Evolutionary conservation across 2,888 invertebrate species (phyloP), one percentile per base, ranked within the genome.

Genomic region (Petrolisthes manimaculis): DNA sequence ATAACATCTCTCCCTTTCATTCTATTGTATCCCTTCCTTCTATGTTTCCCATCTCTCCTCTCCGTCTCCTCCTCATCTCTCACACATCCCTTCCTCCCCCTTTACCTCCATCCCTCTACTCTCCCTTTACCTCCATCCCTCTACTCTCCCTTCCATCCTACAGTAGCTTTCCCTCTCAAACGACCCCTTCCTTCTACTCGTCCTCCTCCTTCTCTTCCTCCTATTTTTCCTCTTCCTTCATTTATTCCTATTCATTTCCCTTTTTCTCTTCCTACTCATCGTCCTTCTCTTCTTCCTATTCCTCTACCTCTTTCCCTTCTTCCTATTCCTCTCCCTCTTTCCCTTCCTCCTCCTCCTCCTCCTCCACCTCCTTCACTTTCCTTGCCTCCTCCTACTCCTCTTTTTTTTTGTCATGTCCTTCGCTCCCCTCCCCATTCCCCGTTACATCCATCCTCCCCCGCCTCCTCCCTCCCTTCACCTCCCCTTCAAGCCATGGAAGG

Each of bases 401-500:
- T 6, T 53, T 14, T 21, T 21, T 21, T 24, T 55, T 6, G 12
- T 21, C 21, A n/a, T 6, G 53, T 21, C 21, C 56, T 21, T 56
- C 54, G 9, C 56, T 54, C 54, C 56, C 56, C 55, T 9, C 12
- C 56, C 56, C 56, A 14, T 9, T 54, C 54, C 55, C 74, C 74
- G 21, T 74, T 74, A 9, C 12, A 4, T 51, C n/a, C 61, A 53
- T 54, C 78, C 54, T 51, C 8, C 78, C 54, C 78, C 55, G 6
- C 54, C 55, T 14, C n/a, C 80, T 5, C 9, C 9, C 18, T 6
- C 56, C 5, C 56, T 4, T 0, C 18, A 3, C 55, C 0, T n/a
- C 21, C 80, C 54, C 14, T 8, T 80, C 80, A 6, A 14, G 55
- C 55, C n/a, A 21, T 80, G 53, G 55, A 54, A 82, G 82, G 82